Percentiles rank a stretch among this genome's conserved stretches.
Conservation (phyloP, 2,113 vertebrate genomes). For the Oceanites oceanicus region DNA sequence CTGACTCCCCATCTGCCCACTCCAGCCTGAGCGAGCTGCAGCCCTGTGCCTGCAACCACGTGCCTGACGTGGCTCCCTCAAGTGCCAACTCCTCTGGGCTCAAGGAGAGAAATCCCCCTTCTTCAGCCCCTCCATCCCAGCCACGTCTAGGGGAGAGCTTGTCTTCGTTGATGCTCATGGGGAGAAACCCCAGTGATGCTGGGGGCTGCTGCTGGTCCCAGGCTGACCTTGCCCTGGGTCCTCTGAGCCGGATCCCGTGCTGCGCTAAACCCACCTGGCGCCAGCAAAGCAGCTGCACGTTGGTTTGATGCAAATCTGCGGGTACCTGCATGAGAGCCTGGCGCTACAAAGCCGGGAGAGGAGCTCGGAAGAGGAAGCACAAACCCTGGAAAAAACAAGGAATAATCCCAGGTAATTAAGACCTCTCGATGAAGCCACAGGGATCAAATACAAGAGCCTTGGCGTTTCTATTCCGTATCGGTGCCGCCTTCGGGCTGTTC, state of each 20-base stretch:
- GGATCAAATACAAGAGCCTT: neutral
- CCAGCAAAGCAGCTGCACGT: neutral
- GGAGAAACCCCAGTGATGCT: neutral
- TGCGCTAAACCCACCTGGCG: accelerated
- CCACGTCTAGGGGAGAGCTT: neutral
- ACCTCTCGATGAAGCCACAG: neutral
- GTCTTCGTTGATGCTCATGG: neutral
- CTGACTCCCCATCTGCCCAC: neutral
- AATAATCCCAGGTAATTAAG: neutral
- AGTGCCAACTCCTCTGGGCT: neutral
- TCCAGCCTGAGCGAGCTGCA: neutral
- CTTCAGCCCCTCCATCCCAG: neutral
- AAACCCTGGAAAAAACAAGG: neutral
- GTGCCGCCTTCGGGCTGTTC: neutral
- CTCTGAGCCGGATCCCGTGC: neutral
- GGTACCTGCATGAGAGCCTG: neutral
- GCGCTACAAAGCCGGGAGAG: neutral
- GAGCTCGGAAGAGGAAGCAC: neutral
- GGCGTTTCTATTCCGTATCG: accelerated
- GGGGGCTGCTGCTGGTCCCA: neutral
- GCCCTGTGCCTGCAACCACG: accelerated
- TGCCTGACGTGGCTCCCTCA: neutral
- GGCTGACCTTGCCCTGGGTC: neutral
- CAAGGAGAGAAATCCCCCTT: neutral
- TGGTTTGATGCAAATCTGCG: neutral